Evolutionary conservation across 2,888 invertebrate genomes (phyloP).

Genomic region (Spicauda simplicius): DNA sequence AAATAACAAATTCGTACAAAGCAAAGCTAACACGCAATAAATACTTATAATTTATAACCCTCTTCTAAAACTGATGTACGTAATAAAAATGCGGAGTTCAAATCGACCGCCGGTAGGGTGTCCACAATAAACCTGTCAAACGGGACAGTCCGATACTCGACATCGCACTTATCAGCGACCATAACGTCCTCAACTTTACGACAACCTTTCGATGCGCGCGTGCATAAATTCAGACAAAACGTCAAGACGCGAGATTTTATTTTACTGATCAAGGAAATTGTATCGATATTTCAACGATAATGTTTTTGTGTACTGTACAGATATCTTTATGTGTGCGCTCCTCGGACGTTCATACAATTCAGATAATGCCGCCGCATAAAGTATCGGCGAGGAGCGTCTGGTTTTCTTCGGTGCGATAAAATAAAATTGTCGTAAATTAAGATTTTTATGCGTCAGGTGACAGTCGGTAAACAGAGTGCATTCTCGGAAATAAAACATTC

Average conservation of each 20-base stretch:
- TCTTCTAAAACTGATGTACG: constrained; percentile 38
- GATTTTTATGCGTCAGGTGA: constrained; percentile 46
- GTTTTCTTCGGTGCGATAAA: constrained; percentile 48
- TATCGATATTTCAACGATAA: constrained; percentile 82
- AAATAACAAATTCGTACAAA: constrained; percentile 29
- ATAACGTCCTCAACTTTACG: constrained; percentile 82
- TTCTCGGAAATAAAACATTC: constrained; percentile 36
- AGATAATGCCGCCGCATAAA: constrained; percentile 50
- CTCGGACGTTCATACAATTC: constrained; percentile 68
- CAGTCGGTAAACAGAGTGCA: constrained; percentile 35
- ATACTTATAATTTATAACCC: constrained; percentile 29
- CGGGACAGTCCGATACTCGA: constrained; percentile 73
- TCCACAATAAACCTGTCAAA: constrained; percentile 79
- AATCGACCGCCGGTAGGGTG: constrained; percentile 71
- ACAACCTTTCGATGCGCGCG: constrained; percentile 70
- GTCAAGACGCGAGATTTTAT: constrained; percentile 78
- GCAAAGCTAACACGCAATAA: constrained; percentile 32
- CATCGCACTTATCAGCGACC: constrained; percentile 79
- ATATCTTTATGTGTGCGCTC: constrained; percentile 72
- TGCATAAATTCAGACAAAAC: constrained; percentile 78
- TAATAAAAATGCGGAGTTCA: constrained; percentile 62
- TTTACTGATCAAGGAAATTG: constrained; percentile 82
- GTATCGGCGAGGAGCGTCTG: constrained; percentile 45
- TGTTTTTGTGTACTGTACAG: constrained; percentile 73
- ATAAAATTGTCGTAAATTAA: constrained; percentile 49